phyloP scores from a whole-genome alignment of 2,888 invertebrate species.

The Lymantria dispar region DNA sequence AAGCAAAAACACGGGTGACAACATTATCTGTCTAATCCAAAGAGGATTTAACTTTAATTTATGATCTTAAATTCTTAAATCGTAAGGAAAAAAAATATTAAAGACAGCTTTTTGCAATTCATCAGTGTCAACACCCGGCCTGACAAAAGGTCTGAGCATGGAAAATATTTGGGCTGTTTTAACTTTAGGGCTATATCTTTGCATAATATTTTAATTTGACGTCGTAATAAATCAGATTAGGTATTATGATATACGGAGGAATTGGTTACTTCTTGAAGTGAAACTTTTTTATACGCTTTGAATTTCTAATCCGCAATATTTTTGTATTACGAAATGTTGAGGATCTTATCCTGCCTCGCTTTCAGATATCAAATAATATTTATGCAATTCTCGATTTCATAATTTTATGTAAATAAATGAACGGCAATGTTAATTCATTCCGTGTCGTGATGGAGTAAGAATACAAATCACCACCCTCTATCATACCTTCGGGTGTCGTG shows the following conservation, averaged over 20 bases:
- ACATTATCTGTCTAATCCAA: constrained; percentile 5
- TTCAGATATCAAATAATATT: no score
- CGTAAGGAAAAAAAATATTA: constrained; percentile 6
- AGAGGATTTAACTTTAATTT: constrained; percentile 14
- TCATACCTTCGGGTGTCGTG: no score
- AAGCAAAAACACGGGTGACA: neutral
- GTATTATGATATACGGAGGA: neutral
- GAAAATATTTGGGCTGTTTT: constrained; percentile 1
- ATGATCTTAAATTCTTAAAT: constrained; percentile 6
- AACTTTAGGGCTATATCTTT: neutral
- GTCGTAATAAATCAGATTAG: neutral
- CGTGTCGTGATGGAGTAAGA: no score
- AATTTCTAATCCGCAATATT: no score
- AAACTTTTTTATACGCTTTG: no score
- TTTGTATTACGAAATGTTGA: no score
- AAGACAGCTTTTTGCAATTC: constrained; percentile 12
- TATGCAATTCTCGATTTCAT: no score
- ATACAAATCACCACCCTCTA: no score
- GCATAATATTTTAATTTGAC: neutral
- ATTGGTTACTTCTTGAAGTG: neutral
- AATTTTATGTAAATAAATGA: no score
- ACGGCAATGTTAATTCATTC: no score
- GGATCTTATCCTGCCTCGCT: no score
- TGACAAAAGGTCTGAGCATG: neutral
- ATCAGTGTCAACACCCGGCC: constrained; percentile 10